Evolutionary conservation across 1,140 invertebrate genomes (phyloP), one percentile per base, ranked within the genome.

Genomic region (Chymomyza costata): DNA sequence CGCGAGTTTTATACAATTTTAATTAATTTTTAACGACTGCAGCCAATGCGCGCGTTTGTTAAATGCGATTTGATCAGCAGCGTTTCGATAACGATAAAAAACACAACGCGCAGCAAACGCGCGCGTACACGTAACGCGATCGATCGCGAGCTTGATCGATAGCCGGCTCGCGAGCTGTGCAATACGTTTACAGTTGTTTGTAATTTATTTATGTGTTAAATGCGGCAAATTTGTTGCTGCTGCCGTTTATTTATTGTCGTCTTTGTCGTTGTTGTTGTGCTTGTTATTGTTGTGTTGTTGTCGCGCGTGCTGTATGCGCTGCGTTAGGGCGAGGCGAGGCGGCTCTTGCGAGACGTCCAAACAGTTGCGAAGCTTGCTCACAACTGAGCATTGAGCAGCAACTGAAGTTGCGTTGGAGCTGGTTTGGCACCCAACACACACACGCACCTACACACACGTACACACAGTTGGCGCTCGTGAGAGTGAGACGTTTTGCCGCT

Each of bases 21-120:
- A 74, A 74, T 80, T 65, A 73, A 68, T 73, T 68, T 64, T 56
- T 64, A 71, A 69, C 52, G 70, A 74, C 67, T n/a, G n/a, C n/a
- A n/a, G n/a, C n/a, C n/a, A n/a, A n/a, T n/a, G 35, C 19, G 30
- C 47, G 66, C 53, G 31, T 6, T 34, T 11, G 31, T 6, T 34
- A n/a, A n/a, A n/a, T n/a, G n/a, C n/a, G 51, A 10, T 43, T 30
- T 25, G 21, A 25, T 25, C 21, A 14, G 21, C 43, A n/a, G 30
- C 6, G 32, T n/a, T n/a, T 34, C 32, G 16, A 15, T 13, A 2
- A 35, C 61, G 61, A 41, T 31, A 34, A 32, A 63, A 62, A 64
- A 65, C 65, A 61, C 5, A 5, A 10, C 5, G 10, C 5, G 5
- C 25, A 10, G 25, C 25, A 28, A 28, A 28, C 68, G 63, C 70